Base-by-base conservation (phyloP, 2,888 invertebrate genomes). In the Cephus pygmeus region DNA sequence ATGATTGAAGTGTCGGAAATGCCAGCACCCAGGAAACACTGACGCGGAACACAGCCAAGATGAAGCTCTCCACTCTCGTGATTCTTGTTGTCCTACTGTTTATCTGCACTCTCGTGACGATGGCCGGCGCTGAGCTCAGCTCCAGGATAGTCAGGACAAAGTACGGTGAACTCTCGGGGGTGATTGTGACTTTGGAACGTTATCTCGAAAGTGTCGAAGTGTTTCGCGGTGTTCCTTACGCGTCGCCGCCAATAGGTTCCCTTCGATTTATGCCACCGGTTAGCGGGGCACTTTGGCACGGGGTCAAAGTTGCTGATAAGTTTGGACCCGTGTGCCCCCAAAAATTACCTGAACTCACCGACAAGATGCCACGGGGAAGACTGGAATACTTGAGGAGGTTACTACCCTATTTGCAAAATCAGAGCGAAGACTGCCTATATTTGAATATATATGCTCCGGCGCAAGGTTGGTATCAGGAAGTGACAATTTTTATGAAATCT, bases 231-330 rank as follows among this genome's bases (percentile, higher is more conserved):
- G 96, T 99, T 80, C 98, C 98, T 9, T 99, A 98, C 92, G 99
- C 98, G 35, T 97, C 98, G 75, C 96, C 98, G 34, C 98, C 98
- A 56, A 93, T 96, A 73, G 98, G 97, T 11, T 95, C 96, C 79
- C 92, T 98, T 80, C 94, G 99, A 80, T 99, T 99, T 92, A 98
- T 98, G 98, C 98, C 98, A 15, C 98, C 98, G 33, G 98, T 98
- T 34, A 97, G 97, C 80, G 97, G 98, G 35, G 97, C 97, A 77
- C 95, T 97, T 90, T 98, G 98, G 98, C 95, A 95, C 78, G 97
- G 97, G 69, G 96, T 98, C 73, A 96, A 97, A 91, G 95, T 96
- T 85, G 97, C 97, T 81, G 97, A 97, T 91, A 94, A 93, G 89
- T 97, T 97, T 89, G 95, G 97, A 84, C 97, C 98, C 15, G 98